A percentile compares a stretch with the other conserved stretches of the same genome.
Conservation (phyloP, 1,140 invertebrate genomes). For the Euglossa dilemma region DNA sequence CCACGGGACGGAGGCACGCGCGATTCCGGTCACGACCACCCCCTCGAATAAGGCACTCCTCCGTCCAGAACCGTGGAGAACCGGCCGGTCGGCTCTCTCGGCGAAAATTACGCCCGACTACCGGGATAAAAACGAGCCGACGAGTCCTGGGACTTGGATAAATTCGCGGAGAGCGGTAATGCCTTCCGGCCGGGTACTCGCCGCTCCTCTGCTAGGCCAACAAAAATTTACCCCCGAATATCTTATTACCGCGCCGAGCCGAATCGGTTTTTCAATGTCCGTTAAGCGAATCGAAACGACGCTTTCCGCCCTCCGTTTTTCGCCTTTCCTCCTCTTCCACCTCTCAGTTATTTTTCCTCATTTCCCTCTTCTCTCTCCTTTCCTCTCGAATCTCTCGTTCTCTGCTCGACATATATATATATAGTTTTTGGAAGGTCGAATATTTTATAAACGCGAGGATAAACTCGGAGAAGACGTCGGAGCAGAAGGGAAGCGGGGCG, state of each 20-base stretch:
- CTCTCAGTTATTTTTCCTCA: too few relatives aligned
- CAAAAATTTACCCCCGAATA: neutral
- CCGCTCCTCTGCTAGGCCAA: neutral
- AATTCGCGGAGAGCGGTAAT: neutral
- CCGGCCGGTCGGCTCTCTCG: too few relatives aligned
- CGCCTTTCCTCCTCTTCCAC: neutral
- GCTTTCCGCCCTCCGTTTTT: neutral
- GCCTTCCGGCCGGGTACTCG: neutral
- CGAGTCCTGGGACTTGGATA: neutral
- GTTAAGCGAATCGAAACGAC: slow-evolving; percentile 18
- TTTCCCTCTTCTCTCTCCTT: neutral
- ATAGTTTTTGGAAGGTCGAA: neutral
- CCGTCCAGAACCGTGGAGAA: too few relatives aligned
- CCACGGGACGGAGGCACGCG: neutral
- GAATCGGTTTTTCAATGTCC: slow-evolving; percentile 13
- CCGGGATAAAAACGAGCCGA: slow-evolving; percentile 4
- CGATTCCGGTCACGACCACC: slow-evolving; percentile 24
- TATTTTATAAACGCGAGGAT: neutral
- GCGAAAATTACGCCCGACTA: slow-evolving; percentile 6
- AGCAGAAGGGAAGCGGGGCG: neutral
- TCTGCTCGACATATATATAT: too few relatives aligned
- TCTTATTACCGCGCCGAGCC: neutral
- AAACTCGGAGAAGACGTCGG: too few relatives aligned
- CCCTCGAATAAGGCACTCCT: slow-evolving; percentile 12
- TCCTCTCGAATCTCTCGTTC: too few relatives aligned